These are phyloP conservation scores for Parauchenoglanis ngamensis DNA, from an alignment of 2,797 vertebrate species.

Conservation along the genomic window DNA sequence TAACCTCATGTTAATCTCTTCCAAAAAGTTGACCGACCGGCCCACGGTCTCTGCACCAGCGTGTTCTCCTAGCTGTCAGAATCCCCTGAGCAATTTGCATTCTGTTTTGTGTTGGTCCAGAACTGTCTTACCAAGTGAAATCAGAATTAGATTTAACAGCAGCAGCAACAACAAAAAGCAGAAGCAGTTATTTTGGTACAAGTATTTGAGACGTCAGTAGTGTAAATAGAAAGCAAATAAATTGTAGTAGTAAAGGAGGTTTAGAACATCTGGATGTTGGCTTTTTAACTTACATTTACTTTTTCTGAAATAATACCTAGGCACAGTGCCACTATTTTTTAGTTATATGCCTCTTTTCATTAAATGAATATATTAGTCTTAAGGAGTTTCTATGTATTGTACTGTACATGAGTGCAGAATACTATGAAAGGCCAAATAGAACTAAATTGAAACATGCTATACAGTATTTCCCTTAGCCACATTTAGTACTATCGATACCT, in stretches of 20 bases:
- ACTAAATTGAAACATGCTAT: neutral
- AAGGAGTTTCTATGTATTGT: neutral
- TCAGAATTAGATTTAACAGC: constrained; percentile 19
- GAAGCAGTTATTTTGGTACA: neutral
- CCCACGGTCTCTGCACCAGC: constrained; percentile 12
- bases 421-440: neutral
- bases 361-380: neutral
- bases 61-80: constrained; percentile 10
- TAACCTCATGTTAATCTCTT: constrained; percentile 29
- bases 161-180: neutral
- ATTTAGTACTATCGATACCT: neutral
- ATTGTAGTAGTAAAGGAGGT: neutral
- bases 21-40: constrained; percentile 23
- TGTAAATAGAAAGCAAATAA: neutral
- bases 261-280: neutral
- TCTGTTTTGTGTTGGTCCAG: constrained; percentile 16
- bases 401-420: neutral
- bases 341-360: neutral
- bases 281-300: neutral
- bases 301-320: neutral
- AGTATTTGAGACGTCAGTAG: neutral
- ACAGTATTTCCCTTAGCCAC: neutral
- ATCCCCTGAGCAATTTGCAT: constrained; percentile 30
- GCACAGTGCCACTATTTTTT: neutral
- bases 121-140: neutral